Evolutionary conservation across 2,797 vertebrate genomes (phyloP).

Genomic region (Eospalax fontanierii): DNA sequence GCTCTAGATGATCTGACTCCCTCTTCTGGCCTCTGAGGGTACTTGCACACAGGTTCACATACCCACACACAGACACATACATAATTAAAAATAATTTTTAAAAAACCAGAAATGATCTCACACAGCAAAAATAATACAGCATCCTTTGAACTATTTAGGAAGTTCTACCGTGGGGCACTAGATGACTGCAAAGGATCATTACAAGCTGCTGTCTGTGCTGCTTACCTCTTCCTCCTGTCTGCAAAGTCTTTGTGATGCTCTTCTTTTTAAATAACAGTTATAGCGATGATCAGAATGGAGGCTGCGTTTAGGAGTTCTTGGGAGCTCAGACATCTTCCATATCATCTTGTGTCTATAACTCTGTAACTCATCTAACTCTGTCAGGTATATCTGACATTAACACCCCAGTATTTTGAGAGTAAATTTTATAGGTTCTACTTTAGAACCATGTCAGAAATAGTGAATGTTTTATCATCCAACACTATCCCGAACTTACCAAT

Average conservation of each 20-base stretch:
- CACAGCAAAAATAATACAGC: rapidly evolving
- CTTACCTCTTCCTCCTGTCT: neutral
- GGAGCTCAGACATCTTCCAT: neutral
- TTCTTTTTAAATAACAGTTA: neutral
- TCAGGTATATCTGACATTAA: neutral
- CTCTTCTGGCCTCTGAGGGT: no score
- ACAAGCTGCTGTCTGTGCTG: neutral
- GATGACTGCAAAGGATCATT: neutral
- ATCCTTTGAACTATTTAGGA: neutral
- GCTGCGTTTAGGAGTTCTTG: neutral
- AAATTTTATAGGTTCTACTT: neutral
- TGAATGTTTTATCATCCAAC: neutral
- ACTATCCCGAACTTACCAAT: neutral
- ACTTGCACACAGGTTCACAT: no score
- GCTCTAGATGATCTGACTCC: no score
- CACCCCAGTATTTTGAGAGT: neutral
- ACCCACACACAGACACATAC: no score
- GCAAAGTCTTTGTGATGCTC: rapidly evolving
- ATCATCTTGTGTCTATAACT: neutral
- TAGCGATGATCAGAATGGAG: no score
- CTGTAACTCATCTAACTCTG: neutral
- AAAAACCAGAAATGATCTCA: neutral
- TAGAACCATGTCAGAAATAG: neutral
- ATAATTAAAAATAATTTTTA: no score
- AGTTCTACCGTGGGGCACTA: neutral